Evolutionary conservation across 2,888 invertebrate genomes (phyloP).

Genomic region (Crioceris asparagi): DNA sequence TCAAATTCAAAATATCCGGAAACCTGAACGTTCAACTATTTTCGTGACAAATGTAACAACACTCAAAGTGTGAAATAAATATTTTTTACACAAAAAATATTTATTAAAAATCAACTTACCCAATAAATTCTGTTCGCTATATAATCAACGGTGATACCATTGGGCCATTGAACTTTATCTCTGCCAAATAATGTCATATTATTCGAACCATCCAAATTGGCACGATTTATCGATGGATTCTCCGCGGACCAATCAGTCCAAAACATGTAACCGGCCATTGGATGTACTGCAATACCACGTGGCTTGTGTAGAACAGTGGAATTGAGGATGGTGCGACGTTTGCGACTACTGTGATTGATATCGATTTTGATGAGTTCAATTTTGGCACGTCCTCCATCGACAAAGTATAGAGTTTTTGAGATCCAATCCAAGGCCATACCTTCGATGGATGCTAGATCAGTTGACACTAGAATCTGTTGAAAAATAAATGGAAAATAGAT

Average conservation of each 20-base stretch:
- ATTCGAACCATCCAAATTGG: conserved; percentile 68
- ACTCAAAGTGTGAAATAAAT: too few relatives aligned
- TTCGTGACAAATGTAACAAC: too few relatives aligned
- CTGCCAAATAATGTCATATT: conserved; percentile 53
- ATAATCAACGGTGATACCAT: conserved; percentile 76
- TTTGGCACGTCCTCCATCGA: conserved; percentile 66
- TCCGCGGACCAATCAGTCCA: conserved; percentile 82
- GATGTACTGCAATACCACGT: conserved; percentile 66
- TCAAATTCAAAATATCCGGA: too few relatives aligned
- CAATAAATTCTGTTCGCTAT: conserved; percentile 70
- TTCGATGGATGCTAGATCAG: conserved; percentile 69
- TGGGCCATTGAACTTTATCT: conserved; percentile 71
- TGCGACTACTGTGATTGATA: conserved; percentile 50
- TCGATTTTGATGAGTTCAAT: conserved; percentile 73
- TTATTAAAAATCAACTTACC: too few relatives aligned
- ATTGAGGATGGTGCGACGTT: conserved; percentile 66
- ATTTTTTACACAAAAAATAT: too few relatives aligned
- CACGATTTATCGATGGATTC: conserved; percentile 67
- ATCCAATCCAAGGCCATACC: conserved; percentile 88
- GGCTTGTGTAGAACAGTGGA: conserved; percentile 41
- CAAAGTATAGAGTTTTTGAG: conserved; percentile 75
- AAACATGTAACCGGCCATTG: conserved; percentile 66
- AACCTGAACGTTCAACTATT: too few relatives aligned
- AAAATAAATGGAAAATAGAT: too few relatives aligned
- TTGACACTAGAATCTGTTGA: conserved; percentile 66